Percentiles rank a stretch among this genome's conserved stretches.
These are phyloP conservation scores for Melanchra persicariae DNA, from an alignment of 2,888 invertebrate species.

Conservation along the genomic window DNA sequence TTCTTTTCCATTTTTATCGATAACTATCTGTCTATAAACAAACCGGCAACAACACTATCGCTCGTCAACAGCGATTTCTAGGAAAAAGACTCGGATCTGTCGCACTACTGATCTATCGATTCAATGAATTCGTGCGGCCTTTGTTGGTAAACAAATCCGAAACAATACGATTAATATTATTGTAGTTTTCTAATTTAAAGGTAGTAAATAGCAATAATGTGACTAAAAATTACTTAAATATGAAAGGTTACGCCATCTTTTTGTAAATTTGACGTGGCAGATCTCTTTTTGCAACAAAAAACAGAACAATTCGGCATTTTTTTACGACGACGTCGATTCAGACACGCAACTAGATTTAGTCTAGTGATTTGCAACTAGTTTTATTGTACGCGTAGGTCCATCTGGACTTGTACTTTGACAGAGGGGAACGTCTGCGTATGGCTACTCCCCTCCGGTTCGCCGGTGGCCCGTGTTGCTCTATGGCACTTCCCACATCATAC, in stretches of 20 bases:
- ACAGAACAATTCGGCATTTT: too few relatives aligned
- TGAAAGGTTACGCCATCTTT: slow-evolving; percentile 2
- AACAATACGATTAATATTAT: too few relatives aligned
- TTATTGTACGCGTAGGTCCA: slow-evolving; percentile 7
- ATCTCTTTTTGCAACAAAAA: background rate
- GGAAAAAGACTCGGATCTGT: too few relatives aligned
- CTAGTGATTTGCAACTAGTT: slow-evolving; percentile 6
- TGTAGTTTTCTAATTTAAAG: too few relatives aligned
- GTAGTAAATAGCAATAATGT: background rate
- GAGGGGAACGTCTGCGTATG: slow-evolving; percentile 11
- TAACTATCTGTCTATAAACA: too few relatives aligned
- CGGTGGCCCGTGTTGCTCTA: too few relatives aligned
- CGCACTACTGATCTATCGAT: too few relatives aligned
- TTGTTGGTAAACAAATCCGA: too few relatives aligned
- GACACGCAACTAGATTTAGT: background rate
- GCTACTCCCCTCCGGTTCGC: background rate
- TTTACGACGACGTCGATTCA: background rate
- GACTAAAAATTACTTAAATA: background rate
- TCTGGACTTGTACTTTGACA: slow-evolving; percentile 12
- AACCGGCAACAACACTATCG: too few relatives aligned
- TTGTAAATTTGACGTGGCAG: slow-evolving; percentile 1
- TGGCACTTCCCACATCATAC: slow-evolving; percentile 52
- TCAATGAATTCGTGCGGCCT: too few relatives aligned
- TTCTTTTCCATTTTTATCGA: too few relatives aligned
- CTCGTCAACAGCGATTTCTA: too few relatives aligned